Evolutionary conservation across 2,888 invertebrate genomes (phyloP).

Genomic region (Trimorus sp.): DNA sequence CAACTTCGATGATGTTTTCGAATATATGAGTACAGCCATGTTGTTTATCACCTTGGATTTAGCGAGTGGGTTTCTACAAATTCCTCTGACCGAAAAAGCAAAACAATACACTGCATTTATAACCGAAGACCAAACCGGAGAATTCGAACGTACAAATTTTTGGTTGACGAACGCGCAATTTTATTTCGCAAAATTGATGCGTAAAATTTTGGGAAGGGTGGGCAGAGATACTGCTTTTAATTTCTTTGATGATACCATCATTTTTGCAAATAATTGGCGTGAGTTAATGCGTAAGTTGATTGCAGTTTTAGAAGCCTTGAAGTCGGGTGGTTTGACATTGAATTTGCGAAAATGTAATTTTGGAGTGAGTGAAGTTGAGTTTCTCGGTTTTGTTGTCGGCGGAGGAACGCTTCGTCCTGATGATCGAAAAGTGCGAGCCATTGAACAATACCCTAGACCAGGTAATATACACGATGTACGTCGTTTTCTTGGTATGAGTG

Average conservation of each 20-base stretch:
- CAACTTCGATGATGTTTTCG: conserved; percentile 5
- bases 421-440: too few species aligned
- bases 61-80: conserved; percentile 13
- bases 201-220: background rate
- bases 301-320: too few species aligned
- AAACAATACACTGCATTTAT: conserved; percentile 24
- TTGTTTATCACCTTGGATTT: background rate
- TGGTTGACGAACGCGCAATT: conserved; percentile 23
- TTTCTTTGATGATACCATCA: conserved; percentile 16
- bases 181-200: conserved; percentile 30
- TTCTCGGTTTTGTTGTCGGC: too few species aligned
- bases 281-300: background rate
- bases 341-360: too few species aligned
- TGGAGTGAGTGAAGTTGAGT: too few species aligned
- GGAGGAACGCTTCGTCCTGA: too few species aligned
- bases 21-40: background rate
- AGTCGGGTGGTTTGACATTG: too few species aligned
- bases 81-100: background rate
- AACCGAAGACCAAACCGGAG: conserved; percentile 24
- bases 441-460: too few species aligned
- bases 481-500: background rate
- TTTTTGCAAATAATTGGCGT: conserved; percentile 1
- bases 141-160: conserved; percentile 28
- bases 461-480: too few species aligned
- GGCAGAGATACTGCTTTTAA: conserved; percentile 8